phyloP scores from a whole-genome alignment of 1,140 invertebrate species.

The Drosophila pallidifrons region DNA sequence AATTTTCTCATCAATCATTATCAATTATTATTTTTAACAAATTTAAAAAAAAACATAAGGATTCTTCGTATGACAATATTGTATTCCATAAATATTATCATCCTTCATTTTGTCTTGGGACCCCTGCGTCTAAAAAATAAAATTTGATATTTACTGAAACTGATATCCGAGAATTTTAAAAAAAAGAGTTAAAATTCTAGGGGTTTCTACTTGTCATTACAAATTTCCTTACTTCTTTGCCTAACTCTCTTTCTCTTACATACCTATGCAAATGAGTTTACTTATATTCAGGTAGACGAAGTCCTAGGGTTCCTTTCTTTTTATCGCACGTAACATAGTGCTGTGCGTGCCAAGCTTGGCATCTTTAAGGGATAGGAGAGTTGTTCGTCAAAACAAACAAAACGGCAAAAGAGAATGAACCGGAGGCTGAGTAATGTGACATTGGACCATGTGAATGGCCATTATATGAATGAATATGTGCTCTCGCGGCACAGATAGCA shows the following conservation, averaged over 20 bases:
- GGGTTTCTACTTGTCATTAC: background rate
- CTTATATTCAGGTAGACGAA: constrained; percentile 36
- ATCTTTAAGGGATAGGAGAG: background rate
- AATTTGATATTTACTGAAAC: background rate
- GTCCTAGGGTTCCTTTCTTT: background rate
- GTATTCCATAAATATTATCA: too few relatives aligned
- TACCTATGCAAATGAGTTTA: constrained; percentile 42
- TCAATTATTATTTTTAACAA: too few relatives aligned
- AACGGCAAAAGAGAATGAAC: background rate
- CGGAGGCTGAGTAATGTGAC: constrained; percentile 53
- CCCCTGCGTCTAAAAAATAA: background rate
- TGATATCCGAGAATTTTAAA: background rate
- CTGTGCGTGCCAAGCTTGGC: constrained; percentile 1
- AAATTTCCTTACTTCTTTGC: background rate
- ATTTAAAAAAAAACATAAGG: too few relatives aligned
- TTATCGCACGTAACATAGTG: background rate
- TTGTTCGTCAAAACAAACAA: constrained; percentile 38
- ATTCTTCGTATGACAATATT: too few relatives aligned
- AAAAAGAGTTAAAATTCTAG: background rate
- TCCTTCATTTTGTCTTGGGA: background rate
- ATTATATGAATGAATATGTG: constrained; percentile 48
- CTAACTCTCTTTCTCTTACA: constrained; percentile 1
- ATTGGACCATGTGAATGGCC: constrained; percentile 41
- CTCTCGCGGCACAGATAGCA: background rate
- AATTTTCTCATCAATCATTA: too few relatives aligned